These are phyloP conservation scores for Leucoma salicis DNA, from an alignment of 2,888 invertebrate species.

Conservation along the genomic window DNA sequence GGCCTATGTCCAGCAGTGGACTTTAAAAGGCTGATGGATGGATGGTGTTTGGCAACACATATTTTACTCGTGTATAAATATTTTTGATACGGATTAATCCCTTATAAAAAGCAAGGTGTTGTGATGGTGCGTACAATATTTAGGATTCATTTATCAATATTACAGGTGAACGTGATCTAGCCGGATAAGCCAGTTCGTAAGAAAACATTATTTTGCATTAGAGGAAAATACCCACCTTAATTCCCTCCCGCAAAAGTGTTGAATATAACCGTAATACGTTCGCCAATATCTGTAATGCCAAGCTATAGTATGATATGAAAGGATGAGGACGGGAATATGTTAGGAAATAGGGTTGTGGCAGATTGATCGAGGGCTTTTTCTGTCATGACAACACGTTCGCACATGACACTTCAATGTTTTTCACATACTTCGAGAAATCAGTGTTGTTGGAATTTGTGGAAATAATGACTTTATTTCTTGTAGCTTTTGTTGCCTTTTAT, in stretches of 20 bases:
- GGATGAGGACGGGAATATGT: conserved; percentile 52
- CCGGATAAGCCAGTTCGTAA: conserved; percentile 7
- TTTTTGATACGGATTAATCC: background rate
- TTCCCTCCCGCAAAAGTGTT: conserved; percentile 34
- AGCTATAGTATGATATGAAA: conserved; percentile 54
- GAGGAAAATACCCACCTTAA: conserved; percentile 16
- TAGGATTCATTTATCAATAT: conserved; percentile 14
- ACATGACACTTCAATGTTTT: conserved; percentile 55
- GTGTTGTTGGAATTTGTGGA: conserved; percentile 44
- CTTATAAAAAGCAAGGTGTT: background rate
- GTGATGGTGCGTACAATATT: conserved; percentile 3
- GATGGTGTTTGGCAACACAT: too few relatives aligned
- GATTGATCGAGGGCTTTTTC: conserved; percentile 70
- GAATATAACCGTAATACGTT: conserved; percentile 52
- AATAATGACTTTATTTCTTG: conserved; percentile 44
- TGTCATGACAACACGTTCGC: conserved; percentile 62
- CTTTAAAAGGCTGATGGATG: too few relatives aligned
- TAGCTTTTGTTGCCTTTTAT: conserved; percentile 26
- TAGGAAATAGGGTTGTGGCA: conserved; percentile 60
- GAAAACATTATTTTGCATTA: conserved; percentile 17
- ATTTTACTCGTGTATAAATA: too few relatives aligned
- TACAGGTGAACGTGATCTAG: conserved; percentile 12
- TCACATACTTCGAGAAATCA: conserved; percentile 53
- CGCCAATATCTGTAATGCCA: conserved; percentile 56
- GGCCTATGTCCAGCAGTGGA: too few relatives aligned